Evolutionary conservation across 2,888 invertebrate genomes (phyloP), one percentile per base, ranked within the genome.

Genomic region (Lordiphosa fenestrarum): DNA sequence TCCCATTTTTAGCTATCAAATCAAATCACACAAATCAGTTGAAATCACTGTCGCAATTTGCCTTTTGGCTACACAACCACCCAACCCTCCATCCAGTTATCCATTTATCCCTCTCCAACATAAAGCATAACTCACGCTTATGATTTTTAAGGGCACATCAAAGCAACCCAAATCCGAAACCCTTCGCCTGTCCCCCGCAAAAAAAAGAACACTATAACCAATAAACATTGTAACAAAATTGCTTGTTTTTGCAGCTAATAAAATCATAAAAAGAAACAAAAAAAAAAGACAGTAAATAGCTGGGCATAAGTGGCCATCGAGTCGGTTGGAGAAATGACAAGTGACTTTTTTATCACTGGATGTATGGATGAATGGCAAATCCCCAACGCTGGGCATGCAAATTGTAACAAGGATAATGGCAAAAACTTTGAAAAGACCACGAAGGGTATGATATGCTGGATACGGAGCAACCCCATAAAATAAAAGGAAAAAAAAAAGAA

Each of bases 191-290:
- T 36, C 58, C 52, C 19, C 19, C 19, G 3, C 19, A 19, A 19
- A 19, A 44, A 35, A 50, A 49, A 56, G 53, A 13, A 66, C 70
- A 82, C 76, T 72, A 80, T 80, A 83, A 80, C 80, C 80, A 83
- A 80, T 80, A 80, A 80, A 80, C 80, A 80, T 80, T 80, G 83
- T 80, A 77, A 70, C 80, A 68, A 77, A 74, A 80, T 80, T 83
- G 83, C 83, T 77, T 80, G 83, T 83, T 83, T 83, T 80, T 80
- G 80, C 80, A 80, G 83, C 80, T 80, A 80, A 80, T 80, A 80
- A 80, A 80, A 80, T 80, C 78, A 82, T 80, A 78, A 83, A 71
- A 80, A n/a, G n/a, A n/a, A n/a, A n/a, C n/a, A n/a, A 62, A 46
- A 60, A 46, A 63, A 70, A 25, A 25, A 6, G 1, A 19, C 25